Evolutionary conservation across 1,140 invertebrate genomes (phyloP).

Genomic region (Diuraphis noxia): DNA sequence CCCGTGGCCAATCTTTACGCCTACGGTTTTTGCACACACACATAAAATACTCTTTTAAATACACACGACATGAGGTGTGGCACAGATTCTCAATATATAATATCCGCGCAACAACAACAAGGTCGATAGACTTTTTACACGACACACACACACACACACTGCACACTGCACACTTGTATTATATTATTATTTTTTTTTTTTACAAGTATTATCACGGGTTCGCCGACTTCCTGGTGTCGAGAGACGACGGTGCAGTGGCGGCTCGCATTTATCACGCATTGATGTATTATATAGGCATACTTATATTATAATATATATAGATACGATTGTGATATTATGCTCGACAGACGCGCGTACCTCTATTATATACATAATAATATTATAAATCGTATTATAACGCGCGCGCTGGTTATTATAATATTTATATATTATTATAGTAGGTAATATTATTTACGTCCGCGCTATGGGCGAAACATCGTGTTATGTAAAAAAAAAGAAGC

Average conservation of each 20-base stretch:
- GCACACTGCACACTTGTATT: not conserved
- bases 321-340: not conserved
- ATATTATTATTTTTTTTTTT: not conserved
- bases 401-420: not conserved
- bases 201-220: not conserved
- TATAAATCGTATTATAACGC: not conserved
- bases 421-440: not conserved
- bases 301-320: not conserved
- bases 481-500: conserved; percentile 14
- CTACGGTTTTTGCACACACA: not conserved
- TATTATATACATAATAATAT: no score
- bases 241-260: not conserved
- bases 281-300: not conserved
- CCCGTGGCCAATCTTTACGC: not conserved
- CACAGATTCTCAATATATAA: conserved; percentile 12
- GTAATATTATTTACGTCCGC: not conserved
- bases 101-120: not conserved
- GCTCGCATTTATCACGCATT: not conserved
- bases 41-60: not conserved
- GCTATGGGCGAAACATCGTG: not conserved
- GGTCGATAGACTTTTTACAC: conserved; percentile 15
- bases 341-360: not conserved
- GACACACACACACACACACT: not conserved
- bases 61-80: conserved; percentile 8
- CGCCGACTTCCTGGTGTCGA: not conserved